A percentile compares a stretch with the other conserved stretches of the same genome.
phyloP scores from a whole-genome alignment of 2,113 vertebrate genomes.

The Macquaria ambigua region DNA sequence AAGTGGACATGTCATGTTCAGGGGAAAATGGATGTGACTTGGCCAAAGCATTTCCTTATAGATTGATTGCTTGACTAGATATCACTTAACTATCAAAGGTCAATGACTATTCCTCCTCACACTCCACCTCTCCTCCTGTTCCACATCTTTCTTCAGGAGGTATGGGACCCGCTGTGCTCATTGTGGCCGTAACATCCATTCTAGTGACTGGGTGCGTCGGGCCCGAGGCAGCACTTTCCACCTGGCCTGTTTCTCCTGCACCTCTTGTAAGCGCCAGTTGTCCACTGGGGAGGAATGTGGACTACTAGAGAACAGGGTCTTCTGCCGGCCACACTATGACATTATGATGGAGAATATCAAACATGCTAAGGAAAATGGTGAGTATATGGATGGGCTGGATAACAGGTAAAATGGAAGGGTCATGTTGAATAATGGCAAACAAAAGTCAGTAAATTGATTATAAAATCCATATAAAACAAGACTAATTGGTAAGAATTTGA shows the following conservation, averaged over 20 bases:
- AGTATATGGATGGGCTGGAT: slow-evolving; percentile 24
- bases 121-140: neutral
- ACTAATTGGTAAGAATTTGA: neutral
- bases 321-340: slow-evolving; percentile 95
- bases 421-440: neutral
- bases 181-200: slow-evolving; percentile 96
- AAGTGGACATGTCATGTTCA: neutral
- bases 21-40: neutral
- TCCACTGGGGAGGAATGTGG: slow-evolving; percentile 98
- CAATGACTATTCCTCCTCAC: neutral
- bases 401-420: neutral
- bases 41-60: neutral
- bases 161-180: slow-evolving; percentile 96
- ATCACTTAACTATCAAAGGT: neutral
- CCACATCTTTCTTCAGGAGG: slow-evolving; percentile 80
- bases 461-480: neutral
- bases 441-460: neutral
- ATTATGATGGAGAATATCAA: slow-evolving; percentile 96
- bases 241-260: slow-evolving; percentile 95
- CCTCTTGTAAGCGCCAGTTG: slow-evolving; percentile 95
- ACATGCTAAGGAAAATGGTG: slow-evolving; percentile 93
- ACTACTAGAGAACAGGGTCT: slow-evolving; percentile 93
- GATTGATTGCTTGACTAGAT: neutral
- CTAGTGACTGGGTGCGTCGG: slow-evolving; percentile 96
- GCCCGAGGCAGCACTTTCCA: slow-evolving; percentile 97